Evolutionary conservation across 2,113 vertebrate genomes (phyloP), one percentile per base, ranked within the genome.

Genomic region (Lepisosteus osseus): DNA sequence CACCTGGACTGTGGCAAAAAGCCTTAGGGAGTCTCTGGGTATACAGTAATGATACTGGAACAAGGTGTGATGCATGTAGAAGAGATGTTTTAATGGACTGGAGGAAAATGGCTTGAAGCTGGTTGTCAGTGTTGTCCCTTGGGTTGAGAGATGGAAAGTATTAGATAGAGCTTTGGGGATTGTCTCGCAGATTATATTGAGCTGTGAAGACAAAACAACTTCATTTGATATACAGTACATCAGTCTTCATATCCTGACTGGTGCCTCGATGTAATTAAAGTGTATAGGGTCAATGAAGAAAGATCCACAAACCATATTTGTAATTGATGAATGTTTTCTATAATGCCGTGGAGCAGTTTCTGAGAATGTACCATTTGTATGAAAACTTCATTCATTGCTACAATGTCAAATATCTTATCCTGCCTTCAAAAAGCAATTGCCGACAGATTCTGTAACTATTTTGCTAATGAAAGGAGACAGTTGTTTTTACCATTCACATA

Each of bases 1-100:
- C 45, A 61, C 57, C 57, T 64, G 72, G 72, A 57, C 29, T 62
- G 14, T 17, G 43, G 8, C 15, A 12, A 17, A 71, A 55, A 43
- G 45, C 45, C 45, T 29, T 45, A 51, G 51, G 13, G 47, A 43
- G 59, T 42, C 29, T 14, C 13, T 42, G 40, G 61, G 45, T 29
- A 51, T 62, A 40, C 62, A 51, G 54, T 45, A 3, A 1, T 29
- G 13, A 59, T 54, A 41, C 13, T 44, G 62, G 9, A 7, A 65
- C 15, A 3, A 14, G 15, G 8, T 51, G 42, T 41, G 65, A 59
- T 15, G 54, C 41, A 61, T 57, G 54, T 29, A 65, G 12, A 43
- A 57, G 67, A 64, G 44, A 13, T 7, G 61, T 57, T 15, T 29
- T 59, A 56, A 57, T 3, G 13, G 54, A 29, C 9, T 3, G 3